Evolutionary conservation across 2,888 invertebrate genomes (phyloP).

Genomic region (Agelastica alni): DNA sequence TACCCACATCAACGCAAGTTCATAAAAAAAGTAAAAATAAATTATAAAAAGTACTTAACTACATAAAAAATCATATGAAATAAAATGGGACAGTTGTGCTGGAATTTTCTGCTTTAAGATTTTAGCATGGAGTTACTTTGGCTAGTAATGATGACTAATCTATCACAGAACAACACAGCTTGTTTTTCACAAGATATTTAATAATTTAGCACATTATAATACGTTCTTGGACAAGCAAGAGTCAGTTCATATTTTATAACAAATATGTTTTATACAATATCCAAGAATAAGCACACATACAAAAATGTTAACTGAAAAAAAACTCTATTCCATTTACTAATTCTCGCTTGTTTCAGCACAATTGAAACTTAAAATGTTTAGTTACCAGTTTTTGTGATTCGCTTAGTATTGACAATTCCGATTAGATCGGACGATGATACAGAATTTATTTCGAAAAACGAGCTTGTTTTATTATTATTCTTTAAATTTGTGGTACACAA

Average conservation of each 20-base stretch:
- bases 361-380: too few species aligned
- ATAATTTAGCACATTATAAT: constrained; percentile 7
- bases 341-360: too few species aligned
- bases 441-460: too few species aligned
- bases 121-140: constrained; percentile 25
- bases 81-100: constrained; percentile 2
- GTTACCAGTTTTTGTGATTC: too few species aligned
- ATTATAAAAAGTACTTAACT: constrained; percentile 20
- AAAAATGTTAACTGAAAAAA: too few species aligned
- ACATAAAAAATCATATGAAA: constrained; percentile 14
- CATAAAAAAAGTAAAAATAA: constrained; percentile 32
- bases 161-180: constrained; percentile 41
- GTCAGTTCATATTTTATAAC: constrained; percentile 27
- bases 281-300: too few species aligned
- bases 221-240: background rate
- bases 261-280: constrained; percentile 17
- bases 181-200: constrained; percentile 20
- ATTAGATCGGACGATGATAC: too few species aligned
- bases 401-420: too few species aligned
- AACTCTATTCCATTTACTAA: too few species aligned
- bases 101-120: constrained; percentile 8
- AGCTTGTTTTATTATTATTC: too few species aligned
- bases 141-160: constrained; percentile 31
- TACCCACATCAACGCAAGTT: constrained; percentile 52
- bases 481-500: too few species aligned